phyloP scores from a whole-genome alignment of 1,140 invertebrate species.

The Chironomus striatipennis region DNA sequence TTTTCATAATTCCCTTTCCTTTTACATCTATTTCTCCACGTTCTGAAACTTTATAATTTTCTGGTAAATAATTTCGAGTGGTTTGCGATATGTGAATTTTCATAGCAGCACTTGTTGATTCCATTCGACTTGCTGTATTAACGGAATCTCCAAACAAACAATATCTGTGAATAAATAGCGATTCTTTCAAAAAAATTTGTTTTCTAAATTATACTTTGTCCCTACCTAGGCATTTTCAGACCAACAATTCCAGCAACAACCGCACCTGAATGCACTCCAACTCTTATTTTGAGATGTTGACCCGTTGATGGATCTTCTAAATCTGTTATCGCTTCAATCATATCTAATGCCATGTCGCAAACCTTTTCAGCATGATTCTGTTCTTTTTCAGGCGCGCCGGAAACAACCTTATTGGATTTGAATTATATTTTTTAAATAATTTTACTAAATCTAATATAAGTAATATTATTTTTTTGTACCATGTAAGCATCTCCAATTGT shows the following conservation, averaged over 20 bases:
- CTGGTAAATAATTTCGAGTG: conserved; percentile 66
- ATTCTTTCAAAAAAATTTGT: too few species aligned
- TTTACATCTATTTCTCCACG: conserved; percentile 77
- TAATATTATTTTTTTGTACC: conserved; percentile 40
- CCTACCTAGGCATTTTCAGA: conserved; percentile 84
- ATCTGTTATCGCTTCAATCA: conserved; percentile 86
- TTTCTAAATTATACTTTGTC: too few species aligned
- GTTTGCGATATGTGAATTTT: conserved; percentile 90
- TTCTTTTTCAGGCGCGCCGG: conserved; percentile 84
- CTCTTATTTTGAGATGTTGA: conserved; percentile 77
- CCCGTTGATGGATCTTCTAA: conserved; percentile 86
- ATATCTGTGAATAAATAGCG: conserved; percentile 43
- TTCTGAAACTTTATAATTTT: conserved; percentile 67
- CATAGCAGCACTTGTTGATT: conserved; percentile 84
- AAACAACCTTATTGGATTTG: conserved; percentile 58
- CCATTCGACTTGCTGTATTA: conserved; percentile 87
- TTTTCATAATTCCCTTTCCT: conserved; percentile 86
- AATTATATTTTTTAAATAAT: too few species aligned
- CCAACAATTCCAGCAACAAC: conserved; percentile 93
- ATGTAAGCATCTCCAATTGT: conserved; percentile 96
- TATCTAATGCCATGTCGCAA: conserved; percentile 93
- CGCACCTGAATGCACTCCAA: conserved; percentile 82
- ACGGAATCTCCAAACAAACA: conserved; percentile 90
- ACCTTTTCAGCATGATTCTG: conserved; percentile 86
- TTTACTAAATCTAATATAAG: too few species aligned